Evolutionary conservation across 2,113 vertebrate species (phyloP), one percentile per base, ranked within the genome.

Genomic region (Elephas maximus): DNA sequence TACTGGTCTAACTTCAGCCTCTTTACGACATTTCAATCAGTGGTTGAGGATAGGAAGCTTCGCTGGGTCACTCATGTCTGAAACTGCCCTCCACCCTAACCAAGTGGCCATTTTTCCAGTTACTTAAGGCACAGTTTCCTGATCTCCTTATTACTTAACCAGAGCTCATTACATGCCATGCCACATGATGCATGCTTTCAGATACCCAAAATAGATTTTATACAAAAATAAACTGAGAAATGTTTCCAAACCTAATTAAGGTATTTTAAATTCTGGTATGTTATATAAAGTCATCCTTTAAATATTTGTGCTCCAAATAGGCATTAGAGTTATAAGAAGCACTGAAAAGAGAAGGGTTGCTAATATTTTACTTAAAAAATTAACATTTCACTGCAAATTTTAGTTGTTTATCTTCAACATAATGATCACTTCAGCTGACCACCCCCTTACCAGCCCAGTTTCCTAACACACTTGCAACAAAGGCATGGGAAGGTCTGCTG

Each of bases 301-400:
- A 89, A 78, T 77, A 71, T 28, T 24, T 24, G 15, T 63, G 62
- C 21, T 87, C 82, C 45, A 88, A 91, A 77, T n/a, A 71, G 71
- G 12, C 78, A n/a, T 41, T 85, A 77, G 23, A 92, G 23, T 17
- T 93, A 69, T 15, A 86, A 86, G 76, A 85, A 92, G 37, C n/a
- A 82, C 69, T 91, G 30, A 91, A 96, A 95, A 88, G 65, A 90
- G 30, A 82, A 92, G 23, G 21, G 3, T 28, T 82, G 8, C 37
- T 87, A 85, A 74, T 48, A 48, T 94, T 89, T 78, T n/a, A 81
- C 57, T 60, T 83, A 12, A 62, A 62, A 89, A 95, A 83, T 41
- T 21, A 83, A 65, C 18, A 69, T 86, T 87, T n/a, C 6, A 57
- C 41, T 84, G 44, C 78, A 91, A 74, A 60, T 69, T 82, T 88